A percentile compares a stretch with the other conserved stretches of the same genome.
phyloP scores from a whole-genome alignment of 2,797 vertebrate genomes.

The Scarus forsteni region DNA sequence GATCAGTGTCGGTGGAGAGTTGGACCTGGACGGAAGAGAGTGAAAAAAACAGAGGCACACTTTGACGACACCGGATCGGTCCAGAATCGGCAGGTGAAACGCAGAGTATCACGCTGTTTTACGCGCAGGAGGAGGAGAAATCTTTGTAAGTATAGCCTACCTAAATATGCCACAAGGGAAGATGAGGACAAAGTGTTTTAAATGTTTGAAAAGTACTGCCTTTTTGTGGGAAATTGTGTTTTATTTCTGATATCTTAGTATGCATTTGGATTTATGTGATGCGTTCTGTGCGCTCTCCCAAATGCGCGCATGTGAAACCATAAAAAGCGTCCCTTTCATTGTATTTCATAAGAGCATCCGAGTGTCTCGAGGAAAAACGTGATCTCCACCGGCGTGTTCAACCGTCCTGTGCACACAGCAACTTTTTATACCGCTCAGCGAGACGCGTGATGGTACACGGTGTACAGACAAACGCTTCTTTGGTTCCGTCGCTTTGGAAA shows the following conservation, averaged over 20 bases:
- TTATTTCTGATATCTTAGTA: not conserved
- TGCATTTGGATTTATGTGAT: slow-evolving; percentile 12
- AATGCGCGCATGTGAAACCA: slow-evolving; percentile 50
- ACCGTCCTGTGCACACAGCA: slow-evolving; percentile 24
- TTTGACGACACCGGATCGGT: slow-evolving; percentile 44
- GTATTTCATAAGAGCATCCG: slow-evolving; percentile 28
- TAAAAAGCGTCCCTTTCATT: slow-evolving; percentile 20
- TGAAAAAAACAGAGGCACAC: slow-evolving; percentile 49
- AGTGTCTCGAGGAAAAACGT: slow-evolving; percentile 12
- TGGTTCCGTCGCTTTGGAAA: slow-evolving; percentile 46
- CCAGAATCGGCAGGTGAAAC: slow-evolving; percentile 28
- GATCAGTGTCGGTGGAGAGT: slow-evolving; percentile 56
- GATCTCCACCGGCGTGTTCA: slow-evolving; percentile 7
- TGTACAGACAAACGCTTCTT: slow-evolving; percentile 33
- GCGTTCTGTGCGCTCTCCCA: slow-evolving; percentile 18
- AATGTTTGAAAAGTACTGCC: slow-evolving; percentile 7
- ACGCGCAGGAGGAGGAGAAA: slow-evolving; percentile 9
- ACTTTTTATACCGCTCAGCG: slow-evolving; percentile 30
- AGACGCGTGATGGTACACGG: slow-evolving; percentile 29
- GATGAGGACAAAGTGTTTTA: not conserved
- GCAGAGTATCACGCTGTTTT: slow-evolving; percentile 17
- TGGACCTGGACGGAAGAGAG: slow-evolving; percentile 61
- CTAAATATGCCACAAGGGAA: slow-evolving; percentile 36
- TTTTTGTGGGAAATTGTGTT: not conserved
- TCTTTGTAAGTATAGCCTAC: slow-evolving; percentile 65